Base-by-base conservation (phyloP, 2,888 invertebrate genomes). In the Ischnura elegans region DNA sequence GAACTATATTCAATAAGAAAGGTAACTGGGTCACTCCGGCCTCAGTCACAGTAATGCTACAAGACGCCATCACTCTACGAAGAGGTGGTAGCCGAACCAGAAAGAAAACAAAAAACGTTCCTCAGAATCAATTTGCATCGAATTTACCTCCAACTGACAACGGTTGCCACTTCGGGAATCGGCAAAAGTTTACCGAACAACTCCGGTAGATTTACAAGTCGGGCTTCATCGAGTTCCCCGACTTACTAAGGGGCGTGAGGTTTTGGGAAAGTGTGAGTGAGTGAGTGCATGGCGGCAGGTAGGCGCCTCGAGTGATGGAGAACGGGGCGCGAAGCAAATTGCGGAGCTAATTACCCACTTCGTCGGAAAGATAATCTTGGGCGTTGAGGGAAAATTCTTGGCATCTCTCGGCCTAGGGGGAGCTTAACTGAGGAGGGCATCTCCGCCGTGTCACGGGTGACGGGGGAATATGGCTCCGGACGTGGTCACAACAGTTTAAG, bases 271-370 rank as follows among this genome's bases (percentile, higher is more conserved):
- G n/a, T n/a, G n/a, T 21, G 61, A 6, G 6, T 25, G 2, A 25
- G 25, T 61, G 2, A 25, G 61, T 51, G 61, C 61, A 25, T 13
- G 25, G 25, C 21, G 5, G 61, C 21, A 55, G 13, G 55, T 19
- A 21, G 21, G 61, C 61, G 25, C 25, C 25, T 16, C 1, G n/a
- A n/a, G 61, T 61, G 61, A 61, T 61, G 8, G 1, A 1, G 61
- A n/a, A 61, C 61, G 61, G 61, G 25, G 61, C 0, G 61, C 25
- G 61, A 16, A 61, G 61, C 25, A 61, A 61, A 61, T 61, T 61
- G 61, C 25, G 61, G n/a, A n/a, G 61, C 61, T 61, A 61, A 61
- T 25, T 61, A 61, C 61, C 61, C 61, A 61, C 61, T 61, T 61
- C 2, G 61, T n/a, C n/a, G 61, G 55, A 21, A 55, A 19, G 21